Evolutionary conservation across 2,113 vertebrate species (phyloP), one percentile per base, ranked within the genome.

Genomic region (Takifugu flavidus): DNA sequence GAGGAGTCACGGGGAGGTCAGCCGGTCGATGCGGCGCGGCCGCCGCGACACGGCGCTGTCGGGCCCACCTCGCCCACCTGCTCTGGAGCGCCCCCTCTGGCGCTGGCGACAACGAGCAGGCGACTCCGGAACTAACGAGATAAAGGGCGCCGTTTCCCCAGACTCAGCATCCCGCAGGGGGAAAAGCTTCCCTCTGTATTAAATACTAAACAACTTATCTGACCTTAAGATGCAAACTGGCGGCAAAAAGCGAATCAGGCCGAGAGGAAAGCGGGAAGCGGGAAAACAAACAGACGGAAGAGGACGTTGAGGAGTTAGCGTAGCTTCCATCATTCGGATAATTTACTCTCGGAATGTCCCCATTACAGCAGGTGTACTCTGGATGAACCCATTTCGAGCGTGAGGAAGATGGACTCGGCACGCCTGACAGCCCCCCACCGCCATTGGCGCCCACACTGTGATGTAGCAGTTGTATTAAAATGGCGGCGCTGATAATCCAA

Each of bases 391-490:
- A 83, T 87, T 89, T 73, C 75, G 72, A 83, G 82, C 71, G 65
- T 55, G 82, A 72, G 79, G 79, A 86, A 84, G 88, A 89, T 89
- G 85, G 85, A 86, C 84, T 87, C 84, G 67, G 79, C 83, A 85
- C 82, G 87, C 82, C 82, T 83, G 67, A 88, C 87, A 85, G 82
- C 75, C 85, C 80, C 62, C 73, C 82, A 75, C 74, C 57, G 84
- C 82, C 84, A 80, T 87, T 83, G 92, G 92, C 76, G 73, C 87
- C 84, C 78, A 82, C 91, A 89, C 89, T 84, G 91, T 93, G 92
- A 95, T 95, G 94, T 92, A 93, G 91, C 85, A 92, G 92, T 90
- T 86, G 92, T 93, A 94, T 95, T 96, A 95, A 94, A 94, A 90
- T 89, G 93, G 93, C 92, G 89, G 92, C 89, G 91, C 91, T 90